A percentile compares a stretch with the other conserved stretches of the same genome.
Evolutionary conservation across 2,888 invertebrate species (phyloP).

Genomic region (Scrobipalpa atriplicella): DNA sequence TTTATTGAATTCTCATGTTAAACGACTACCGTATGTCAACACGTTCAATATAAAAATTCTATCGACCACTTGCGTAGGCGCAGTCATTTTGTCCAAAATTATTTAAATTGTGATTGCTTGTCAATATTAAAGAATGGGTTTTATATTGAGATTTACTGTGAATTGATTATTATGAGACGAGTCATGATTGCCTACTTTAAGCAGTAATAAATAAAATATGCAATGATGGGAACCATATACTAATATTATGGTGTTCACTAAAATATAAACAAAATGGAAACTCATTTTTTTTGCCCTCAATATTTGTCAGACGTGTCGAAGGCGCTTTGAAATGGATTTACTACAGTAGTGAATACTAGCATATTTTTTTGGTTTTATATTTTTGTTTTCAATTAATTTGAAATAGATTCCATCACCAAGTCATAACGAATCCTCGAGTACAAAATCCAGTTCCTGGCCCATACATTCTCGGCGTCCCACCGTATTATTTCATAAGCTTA

Average conservation of each 20-base stretch:
- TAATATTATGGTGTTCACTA: too few relatives aligned
- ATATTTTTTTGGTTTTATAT: too few relatives aligned
- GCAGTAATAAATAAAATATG: too few relatives aligned
- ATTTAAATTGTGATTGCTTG: background rate
- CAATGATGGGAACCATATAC: too few relatives aligned
- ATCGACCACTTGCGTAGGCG: background rate
- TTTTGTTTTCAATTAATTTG: too few relatives aligned
- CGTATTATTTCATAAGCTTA: conserved; percentile 30
- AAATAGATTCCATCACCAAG: background rate
- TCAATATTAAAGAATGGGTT: background rate
- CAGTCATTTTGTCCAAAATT: conserved; percentile 1
- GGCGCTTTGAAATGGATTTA: background rate
- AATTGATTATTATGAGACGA: background rate
- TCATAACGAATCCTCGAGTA: background rate
- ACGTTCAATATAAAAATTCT: conserved; percentile 7
- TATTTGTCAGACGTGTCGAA: background rate
- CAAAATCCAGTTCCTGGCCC: conserved; percentile 12
- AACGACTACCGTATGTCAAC: conserved; percentile 6
- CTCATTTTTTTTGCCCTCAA: too few relatives aligned
- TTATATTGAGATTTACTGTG: background rate
- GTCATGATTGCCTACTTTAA: too few relatives aligned
- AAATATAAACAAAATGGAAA: too few relatives aligned
- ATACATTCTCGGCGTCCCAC: conserved; percentile 22
- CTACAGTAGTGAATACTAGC: too few relatives aligned
- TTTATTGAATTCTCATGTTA: background rate